Evolutionary conservation across 2,113 vertebrate genomes (phyloP), one percentile per base, ranked within the genome.

Genomic region (Periophthalmus modestus): DNA sequence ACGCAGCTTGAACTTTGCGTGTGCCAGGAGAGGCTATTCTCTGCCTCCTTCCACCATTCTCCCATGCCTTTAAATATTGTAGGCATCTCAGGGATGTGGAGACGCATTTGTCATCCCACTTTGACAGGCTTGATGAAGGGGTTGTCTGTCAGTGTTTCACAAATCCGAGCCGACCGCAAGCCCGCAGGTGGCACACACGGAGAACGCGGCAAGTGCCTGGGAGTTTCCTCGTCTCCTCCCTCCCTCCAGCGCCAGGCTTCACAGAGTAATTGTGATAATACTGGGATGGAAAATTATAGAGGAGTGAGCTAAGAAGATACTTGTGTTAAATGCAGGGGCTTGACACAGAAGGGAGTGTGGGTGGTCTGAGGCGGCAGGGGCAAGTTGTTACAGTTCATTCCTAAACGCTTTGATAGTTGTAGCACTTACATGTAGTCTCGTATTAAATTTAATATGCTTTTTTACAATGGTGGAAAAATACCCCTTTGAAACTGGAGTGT

Each of bases 61-160:
- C 89, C 89, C 80, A 73, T 84, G 88, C 85, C 77, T 89, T 89
- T 90, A 89, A 92, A 93, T 89, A 89, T 89, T 87, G 79, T 83
- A 88, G 85, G 88, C 86, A 88, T 90, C 82, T 85, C 75, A 82
- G 88, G 85, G 85, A 89, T 88, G 91, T 79, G 85, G 91, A 88
- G 91, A 88, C 69, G 58, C 91, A 91, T 93, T 93, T 90, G 91
- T 93, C 91, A 92, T 90, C 82, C 74, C 61, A 82, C 86, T 91
- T 92, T 93, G 92, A 92, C 92, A 91, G 90, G 81, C 82, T 89
- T 92, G 90, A 93, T 93, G 88, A 93, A 92, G 92, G 89, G 88
- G 82, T 89, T 82, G 90, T 92, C 86, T 90, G 87, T 89, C 83
- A 82, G 83, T 90, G 84, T 89, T 87, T 86, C 85, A 84, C 89